Evolutionary conservation across 2,113 vertebrate species (phyloP), one percentile per base, ranked within the genome.

Genomic region (Edolisoma coerulescens): DNA sequence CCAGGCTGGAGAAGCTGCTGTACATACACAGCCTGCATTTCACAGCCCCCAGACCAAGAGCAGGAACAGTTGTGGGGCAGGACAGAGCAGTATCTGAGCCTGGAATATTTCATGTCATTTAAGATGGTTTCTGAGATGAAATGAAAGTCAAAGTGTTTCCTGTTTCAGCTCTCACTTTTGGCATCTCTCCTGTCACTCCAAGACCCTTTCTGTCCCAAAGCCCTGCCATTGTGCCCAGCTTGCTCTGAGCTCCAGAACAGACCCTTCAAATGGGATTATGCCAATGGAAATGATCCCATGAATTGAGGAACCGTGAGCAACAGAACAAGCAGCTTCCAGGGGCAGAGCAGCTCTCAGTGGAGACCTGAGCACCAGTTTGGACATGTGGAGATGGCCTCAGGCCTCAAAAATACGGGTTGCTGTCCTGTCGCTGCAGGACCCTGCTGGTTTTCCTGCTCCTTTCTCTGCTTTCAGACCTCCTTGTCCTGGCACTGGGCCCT

Each of bases 101-200:
- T 90, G 82, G 42, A 69, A 53, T 56, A 64, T 74, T 85, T 90
- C 14, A 37, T 52, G 56, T 44, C 7, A 11, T 77, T 74, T 87
- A 32, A 8, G 7, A 28, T 74, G 42, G 10, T 85, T 88, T 83
- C 68, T 85, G 63, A 95, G 63, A 61, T 47, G n/a, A 85, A 94
- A 75, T 2, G 1, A 57, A 82, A 95, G 30, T 67, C 70, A 24
- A 84, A 84, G 53, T 67, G 28, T 23, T 95, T 96, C 42, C 53
- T 59, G 14, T 24, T 75, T 37, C 59, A 41, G 6, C 45, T 93
- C 42, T 44, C 3, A 9, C 32, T 94, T 83, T 79, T 5, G 4
- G 33, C 17, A 41, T 88, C 4, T 6, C 23, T 88, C 13, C n/a
- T 74, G 42, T n/a, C 24, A 11, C 57, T 78, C 41, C 45, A 87